Conservation (phyloP, 2,888 invertebrate species). For the Eulithis testata region DNA sequence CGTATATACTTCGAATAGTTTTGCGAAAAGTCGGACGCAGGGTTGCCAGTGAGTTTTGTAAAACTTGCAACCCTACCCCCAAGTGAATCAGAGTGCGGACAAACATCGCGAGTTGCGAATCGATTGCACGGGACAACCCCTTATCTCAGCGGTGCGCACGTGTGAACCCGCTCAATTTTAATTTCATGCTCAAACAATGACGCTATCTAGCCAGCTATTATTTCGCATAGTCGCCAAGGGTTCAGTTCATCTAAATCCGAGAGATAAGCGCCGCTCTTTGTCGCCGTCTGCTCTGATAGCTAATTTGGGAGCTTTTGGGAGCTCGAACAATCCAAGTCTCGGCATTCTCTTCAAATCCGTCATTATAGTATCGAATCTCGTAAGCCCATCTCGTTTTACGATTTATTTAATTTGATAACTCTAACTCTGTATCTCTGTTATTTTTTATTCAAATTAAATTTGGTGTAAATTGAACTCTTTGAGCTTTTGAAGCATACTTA, state of each 20-base stretch:
- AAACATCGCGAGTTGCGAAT: conserved; percentile 72
- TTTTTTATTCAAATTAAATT: conserved; percentile 58
- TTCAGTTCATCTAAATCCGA: conserved; percentile 82
- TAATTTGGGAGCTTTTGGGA: conserved; percentile 63
- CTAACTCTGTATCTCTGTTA: conserved; percentile 53
- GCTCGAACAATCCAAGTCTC: conserved; percentile 41
- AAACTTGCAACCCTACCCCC: conserved; percentile 41
- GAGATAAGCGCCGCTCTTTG: conserved; percentile 81
- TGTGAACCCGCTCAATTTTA: conserved; percentile 84
- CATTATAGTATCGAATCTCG: conserved; percentile 70
- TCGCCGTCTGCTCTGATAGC: conserved; percentile 73
- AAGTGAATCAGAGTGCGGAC: conserved; percentile 71
- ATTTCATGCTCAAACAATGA: conserved; percentile 85
- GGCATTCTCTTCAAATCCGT: conserved; percentile 65
- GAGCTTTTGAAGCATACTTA: no score
- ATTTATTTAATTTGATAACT: conserved; percentile 67
- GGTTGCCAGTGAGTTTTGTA: neutral
- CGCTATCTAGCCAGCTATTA: conserved; percentile 82
- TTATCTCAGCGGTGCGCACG: conserved; percentile 81
- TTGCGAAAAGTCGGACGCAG: conserved; percentile 9
- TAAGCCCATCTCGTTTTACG: conserved; percentile 60
- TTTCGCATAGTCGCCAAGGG: conserved; percentile 81
- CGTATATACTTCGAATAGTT: no score
- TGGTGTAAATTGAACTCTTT: conserved; percentile 46
- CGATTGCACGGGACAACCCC: conserved; percentile 75